phyloP scores from a whole-genome alignment of 2,888 invertebrate genomes.

The Eremobia ochroleuca region DNA sequence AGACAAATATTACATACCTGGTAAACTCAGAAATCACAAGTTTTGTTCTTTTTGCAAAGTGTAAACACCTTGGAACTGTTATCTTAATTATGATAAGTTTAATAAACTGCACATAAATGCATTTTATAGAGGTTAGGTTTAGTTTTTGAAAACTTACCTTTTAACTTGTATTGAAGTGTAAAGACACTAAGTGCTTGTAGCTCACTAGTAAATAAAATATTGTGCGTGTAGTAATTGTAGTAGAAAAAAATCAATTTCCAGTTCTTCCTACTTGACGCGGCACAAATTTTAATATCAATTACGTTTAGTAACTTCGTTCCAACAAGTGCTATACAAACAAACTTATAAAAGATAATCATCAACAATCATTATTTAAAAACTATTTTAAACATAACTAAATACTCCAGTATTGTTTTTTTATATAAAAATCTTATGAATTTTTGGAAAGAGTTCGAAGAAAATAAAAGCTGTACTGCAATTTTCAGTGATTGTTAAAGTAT shows the following conservation, averaged over 20 bases:
- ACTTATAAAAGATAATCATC: not conserved
- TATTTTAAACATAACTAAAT: not conserved
- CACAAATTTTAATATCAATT: slow-evolving; percentile 23
- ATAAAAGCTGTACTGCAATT: not conserved
- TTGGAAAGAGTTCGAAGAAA: not conserved
- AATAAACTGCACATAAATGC: not conserved
- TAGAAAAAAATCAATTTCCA: not conserved
- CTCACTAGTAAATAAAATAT: slow-evolving; percentile 1
- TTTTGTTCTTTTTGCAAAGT: not conserved
- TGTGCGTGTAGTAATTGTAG: not conserved
- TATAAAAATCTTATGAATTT: not conserved
- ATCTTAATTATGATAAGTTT: slow-evolving; percentile 1
- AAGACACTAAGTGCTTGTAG: not conserved
- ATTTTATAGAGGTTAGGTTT: slow-evolving; percentile 30
- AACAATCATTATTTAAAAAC: not conserved
- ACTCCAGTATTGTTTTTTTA: not conserved
- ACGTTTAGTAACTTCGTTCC: slow-evolving; percentile 39
- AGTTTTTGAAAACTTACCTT: slow-evolving; percentile 37
- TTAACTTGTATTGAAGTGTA: not conserved
- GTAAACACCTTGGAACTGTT: slow-evolving; percentile 8
- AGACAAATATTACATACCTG: not conserved
- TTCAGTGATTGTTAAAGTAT: not conserved
- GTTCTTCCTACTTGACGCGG: slow-evolving; percentile 48
- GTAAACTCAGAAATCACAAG: slow-evolving; percentile 7
- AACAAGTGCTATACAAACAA: not conserved